A percentile compares a stretch with the other conserved stretches of the same genome.
phyloP scores from a whole-genome alignment of 2,888 invertebrate species.

The Trissolcus japonicus region DNA sequence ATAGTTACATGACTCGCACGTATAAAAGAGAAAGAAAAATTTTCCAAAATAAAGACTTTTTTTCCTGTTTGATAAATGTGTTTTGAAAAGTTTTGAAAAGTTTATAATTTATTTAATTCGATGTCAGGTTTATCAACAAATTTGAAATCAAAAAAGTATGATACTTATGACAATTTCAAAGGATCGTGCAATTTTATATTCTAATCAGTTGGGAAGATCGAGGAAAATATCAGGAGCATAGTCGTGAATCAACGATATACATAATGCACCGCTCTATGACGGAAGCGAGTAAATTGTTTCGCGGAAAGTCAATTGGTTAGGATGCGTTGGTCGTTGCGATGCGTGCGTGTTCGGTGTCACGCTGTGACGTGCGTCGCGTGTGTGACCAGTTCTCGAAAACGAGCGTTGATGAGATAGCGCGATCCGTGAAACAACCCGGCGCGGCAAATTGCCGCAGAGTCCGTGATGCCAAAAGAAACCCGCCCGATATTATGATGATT shows the following conservation, averaged over 20 bases:
- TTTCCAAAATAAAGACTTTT: no score
- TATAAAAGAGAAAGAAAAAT: no score
- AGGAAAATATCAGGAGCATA: no score
- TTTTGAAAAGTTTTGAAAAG: no score
- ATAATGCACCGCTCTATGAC: constrained; percentile 34
- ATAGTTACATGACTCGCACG: no score
- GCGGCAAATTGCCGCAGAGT: constrained; percentile 41
- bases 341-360: constrained; percentile 44
- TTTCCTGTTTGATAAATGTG: no score
- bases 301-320: constrained; percentile 48
- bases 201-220: no score
- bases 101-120: no score
- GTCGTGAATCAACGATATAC: background rate
- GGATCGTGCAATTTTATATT: no score
- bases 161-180: no score
- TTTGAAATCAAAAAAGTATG: no score
- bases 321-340: constrained; percentile 37
- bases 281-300: constrained; percentile 53
- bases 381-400: constrained; percentile 44
- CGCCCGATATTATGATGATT: constrained; percentile 42
- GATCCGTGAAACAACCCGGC: constrained; percentile 46
- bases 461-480: constrained; percentile 40
- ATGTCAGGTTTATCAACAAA: no score
- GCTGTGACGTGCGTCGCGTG: constrained; percentile 45
- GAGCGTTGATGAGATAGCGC: constrained; percentile 51